These are phyloP conservation scores for Leptopilina drosophilae DNA, from an alignment of 2,888 invertebrate genomes.

Conservation along the genomic window DNA sequence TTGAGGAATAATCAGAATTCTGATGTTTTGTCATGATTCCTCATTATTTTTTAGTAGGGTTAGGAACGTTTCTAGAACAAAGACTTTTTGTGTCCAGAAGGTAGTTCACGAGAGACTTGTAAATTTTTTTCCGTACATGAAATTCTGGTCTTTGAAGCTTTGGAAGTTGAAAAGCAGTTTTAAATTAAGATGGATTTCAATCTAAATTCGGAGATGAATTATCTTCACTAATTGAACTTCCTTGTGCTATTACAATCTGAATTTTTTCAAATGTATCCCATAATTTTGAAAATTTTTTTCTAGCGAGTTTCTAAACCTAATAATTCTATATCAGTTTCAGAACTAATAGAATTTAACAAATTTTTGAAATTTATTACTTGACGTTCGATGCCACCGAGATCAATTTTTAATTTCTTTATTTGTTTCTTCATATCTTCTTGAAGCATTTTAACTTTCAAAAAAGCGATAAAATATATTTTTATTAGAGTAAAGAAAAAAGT, in stretches of 20 bases:
- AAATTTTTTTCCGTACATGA: too few species aligned
- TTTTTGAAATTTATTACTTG: not conserved
- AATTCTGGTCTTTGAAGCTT: not conserved
- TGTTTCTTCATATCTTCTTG: not conserved
- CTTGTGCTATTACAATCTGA: not conserved
- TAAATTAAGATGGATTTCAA: not conserved
- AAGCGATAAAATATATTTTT: not conserved
- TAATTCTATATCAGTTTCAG: not conserved
- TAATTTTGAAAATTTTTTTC: not conserved
- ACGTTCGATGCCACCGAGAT: not conserved
- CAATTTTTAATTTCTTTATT: constrained; percentile 2
- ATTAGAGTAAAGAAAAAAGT: not conserved
- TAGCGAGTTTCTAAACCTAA: not conserved
- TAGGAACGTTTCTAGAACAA: too few species aligned
- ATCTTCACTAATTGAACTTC: not conserved
- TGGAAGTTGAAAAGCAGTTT: not conserved
- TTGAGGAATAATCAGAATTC: too few species aligned
- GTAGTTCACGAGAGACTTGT: too few species aligned
- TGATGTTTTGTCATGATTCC: too few species aligned
- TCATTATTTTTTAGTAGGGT: too few species aligned
- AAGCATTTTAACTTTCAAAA: not conserved
- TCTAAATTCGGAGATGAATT: not conserved
- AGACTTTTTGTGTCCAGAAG: too few species aligned
- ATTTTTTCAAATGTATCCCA: not conserved
- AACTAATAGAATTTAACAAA: constrained; percentile 11